Evolutionary conservation across 2,888 invertebrate genomes (phyloP), one percentile per base, ranked within the genome.

Genomic region (Drosophila fulvimacula): DNA sequence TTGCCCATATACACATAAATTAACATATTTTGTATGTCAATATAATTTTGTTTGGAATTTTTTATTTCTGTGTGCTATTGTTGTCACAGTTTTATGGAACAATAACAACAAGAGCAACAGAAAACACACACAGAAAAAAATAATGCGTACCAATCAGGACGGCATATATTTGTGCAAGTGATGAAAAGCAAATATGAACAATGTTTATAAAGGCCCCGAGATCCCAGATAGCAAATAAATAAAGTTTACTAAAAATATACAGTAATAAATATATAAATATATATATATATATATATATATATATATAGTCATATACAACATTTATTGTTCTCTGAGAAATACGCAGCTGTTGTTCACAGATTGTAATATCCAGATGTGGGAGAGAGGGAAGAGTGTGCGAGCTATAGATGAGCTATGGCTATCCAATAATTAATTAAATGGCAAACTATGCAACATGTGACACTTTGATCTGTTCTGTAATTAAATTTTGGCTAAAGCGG

Each of bases 161-260:
- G 59, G 56, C 70, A 67, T 84, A 65, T 81, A 66, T 88, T 88
- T 88, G 81, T 60, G 77, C 86, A 67, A 76, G 70, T 79, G 73
- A 82, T 69, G 77, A 66, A 66, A 73, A 73, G 53, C 67, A 88
- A 88, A 82, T 71, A 82, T 61, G 41, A 48, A 7, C 49, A 36
- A 10, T 53, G 59, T 66, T 79, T 80, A 67, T 65, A 53, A 27
- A 48, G n/a, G 64, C 62, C 57, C 10, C 24, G 39, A 71, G 71
- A 68, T 67, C 15, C 59, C 63, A 58, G 21, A 44, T 38, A 44
- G 42, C 27, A 38, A 59, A 75, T 56, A 75, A 55, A 56, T 62
- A 61, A 52, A 21, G 7, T 30, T 5, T 44, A 56, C 7, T 44
- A 61, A 49, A 60, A 65, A 53, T 53, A 51, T 48, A 51, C 13